These are phyloP conservation scores for Adelosebastes latens DNA, from an alignment of 2,797 vertebrate species.

Conservation along the genomic window DNA sequence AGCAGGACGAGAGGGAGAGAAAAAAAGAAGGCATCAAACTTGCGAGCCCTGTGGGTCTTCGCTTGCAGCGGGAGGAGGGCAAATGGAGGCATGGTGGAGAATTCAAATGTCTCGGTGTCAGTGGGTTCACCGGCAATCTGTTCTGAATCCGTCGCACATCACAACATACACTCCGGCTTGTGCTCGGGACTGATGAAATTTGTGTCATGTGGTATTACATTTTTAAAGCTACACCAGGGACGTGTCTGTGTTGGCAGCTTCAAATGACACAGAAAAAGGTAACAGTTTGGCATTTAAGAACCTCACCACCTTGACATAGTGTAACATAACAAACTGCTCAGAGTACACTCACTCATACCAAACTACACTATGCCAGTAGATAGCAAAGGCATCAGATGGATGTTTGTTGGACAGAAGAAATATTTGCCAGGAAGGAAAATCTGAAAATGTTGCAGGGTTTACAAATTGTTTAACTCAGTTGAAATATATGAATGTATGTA, in stretches of 20 bases:
- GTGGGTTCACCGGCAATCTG: slow-evolving; percentile 26
- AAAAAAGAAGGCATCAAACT: slow-evolving; percentile 36
- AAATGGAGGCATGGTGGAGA: slow-evolving; percentile 31
- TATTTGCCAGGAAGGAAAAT: neutral
- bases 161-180: neutral
- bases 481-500: neutral
- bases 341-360: neutral
- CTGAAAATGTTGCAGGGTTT: neutral
- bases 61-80: slow-evolving; percentile 23
- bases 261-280: slow-evolving; percentile 4
- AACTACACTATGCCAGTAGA: neutral
- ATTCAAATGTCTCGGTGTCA: slow-evolving; percentile 44
- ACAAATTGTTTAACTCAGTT: neutral
- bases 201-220: neutral
- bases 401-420: neutral
- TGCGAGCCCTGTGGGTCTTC: slow-evolving; percentile 21
- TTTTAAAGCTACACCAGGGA: neutral
- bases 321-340: neutral
- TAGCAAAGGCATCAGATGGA: neutral
- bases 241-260: neutral
- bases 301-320: slow-evolving; percentile 1
- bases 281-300: neutral
- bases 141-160: slow-evolving; percentile 19
- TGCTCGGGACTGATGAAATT: slow-evolving; percentile 1
- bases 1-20: slow-evolving; percentile 10